Percentiles rank a stretch among this genome's conserved stretches.
phyloP scores from a whole-genome alignment of 2,113 vertebrate genomes.

The Dicerorhinus sumatrensis region DNA sequence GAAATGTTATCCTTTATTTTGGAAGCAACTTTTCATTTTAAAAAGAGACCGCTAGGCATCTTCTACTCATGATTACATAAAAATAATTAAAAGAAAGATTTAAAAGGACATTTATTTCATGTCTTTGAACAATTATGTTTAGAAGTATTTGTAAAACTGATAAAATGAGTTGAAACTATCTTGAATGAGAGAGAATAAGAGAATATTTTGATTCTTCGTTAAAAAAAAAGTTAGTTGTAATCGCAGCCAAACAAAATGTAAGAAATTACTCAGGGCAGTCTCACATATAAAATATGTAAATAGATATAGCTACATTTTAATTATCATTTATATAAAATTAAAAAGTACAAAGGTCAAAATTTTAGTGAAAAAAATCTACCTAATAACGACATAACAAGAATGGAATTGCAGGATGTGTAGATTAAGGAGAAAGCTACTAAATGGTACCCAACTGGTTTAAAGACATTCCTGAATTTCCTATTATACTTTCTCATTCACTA shows the following conservation, averaged over 20 bases:
- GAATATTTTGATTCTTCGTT: neutral
- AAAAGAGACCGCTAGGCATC: neutral
- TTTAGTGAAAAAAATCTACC: neutral
- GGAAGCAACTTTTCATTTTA: conserved; percentile 10
- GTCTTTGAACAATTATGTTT: neutral
- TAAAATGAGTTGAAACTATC: neutral
- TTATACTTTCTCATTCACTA: neutral
- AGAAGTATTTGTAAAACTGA: neutral
- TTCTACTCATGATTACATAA: neutral
- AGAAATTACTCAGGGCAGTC: neutral
- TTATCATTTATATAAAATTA: neutral
- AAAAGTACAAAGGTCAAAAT: neutral
- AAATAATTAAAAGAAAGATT: neutral
- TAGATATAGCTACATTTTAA: neutral
- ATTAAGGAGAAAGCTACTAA: neutral
- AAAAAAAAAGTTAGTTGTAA: neutral
- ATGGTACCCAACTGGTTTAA: neutral
- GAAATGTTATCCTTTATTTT: neutral
- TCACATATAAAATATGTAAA: neutral
- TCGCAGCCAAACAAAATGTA: neutral
- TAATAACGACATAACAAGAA: neutral
- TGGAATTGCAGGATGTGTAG: neutral
- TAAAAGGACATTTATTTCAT: neutral
- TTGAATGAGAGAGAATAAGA: neutral
- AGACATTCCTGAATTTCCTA: neutral